These are phyloP conservation scores for Syritta pipiens DNA, from an alignment of 2,888 invertebrate genomes.

Conservation along the genomic window DNA sequence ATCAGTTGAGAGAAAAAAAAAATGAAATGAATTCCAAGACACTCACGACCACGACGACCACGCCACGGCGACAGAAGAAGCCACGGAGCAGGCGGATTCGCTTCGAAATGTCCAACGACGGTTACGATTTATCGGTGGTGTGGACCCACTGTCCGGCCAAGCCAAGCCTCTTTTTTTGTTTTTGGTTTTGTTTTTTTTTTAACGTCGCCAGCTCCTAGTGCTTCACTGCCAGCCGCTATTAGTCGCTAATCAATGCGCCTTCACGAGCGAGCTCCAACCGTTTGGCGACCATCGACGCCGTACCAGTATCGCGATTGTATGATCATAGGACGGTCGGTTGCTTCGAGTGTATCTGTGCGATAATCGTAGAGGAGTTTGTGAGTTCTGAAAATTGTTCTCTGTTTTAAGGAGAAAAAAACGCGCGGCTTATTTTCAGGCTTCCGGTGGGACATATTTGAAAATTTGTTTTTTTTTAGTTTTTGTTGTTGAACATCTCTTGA, in stretches of 20 bases:
- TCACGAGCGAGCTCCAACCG: slow-evolving; percentile 23
- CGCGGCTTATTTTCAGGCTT: too few relatives aligned
- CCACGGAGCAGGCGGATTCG: slow-evolving; percentile 11
- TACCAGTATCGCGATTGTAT: slow-evolving; percentile 49
- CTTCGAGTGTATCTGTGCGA: slow-evolving; percentile 1
- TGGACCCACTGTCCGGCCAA: slow-evolving; percentile 15
- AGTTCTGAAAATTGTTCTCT: too few relatives aligned
- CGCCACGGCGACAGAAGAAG: neutral
- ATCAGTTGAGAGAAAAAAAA: slow-evolving; percentile 8
- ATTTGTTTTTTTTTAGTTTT: too few relatives aligned
- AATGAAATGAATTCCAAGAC: slow-evolving; percentile 16
- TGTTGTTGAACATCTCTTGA: too few relatives aligned
- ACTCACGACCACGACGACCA: too few relatives aligned
- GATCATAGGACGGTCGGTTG: slow-evolving; percentile 43
- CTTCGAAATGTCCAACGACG: slow-evolving; percentile 48
- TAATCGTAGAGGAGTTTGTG: neutral
- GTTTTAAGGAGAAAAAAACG: too few relatives aligned
- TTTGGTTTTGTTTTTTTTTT: too few relatives aligned
- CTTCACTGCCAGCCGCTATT: slow-evolving; percentile 17
- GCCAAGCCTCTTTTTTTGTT: slow-evolving; percentile 51
- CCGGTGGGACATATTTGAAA: too few relatives aligned
- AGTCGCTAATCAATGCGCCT: slow-evolving; percentile 50
- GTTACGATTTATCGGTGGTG: slow-evolving; percentile 52
- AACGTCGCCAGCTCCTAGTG: slow-evolving; percentile 42
- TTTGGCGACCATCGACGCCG: slow-evolving; percentile 27